Evolutionary conservation across 1,140 invertebrate genomes (phyloP).

Genomic region (Gryllus bimaculatus): DNA sequence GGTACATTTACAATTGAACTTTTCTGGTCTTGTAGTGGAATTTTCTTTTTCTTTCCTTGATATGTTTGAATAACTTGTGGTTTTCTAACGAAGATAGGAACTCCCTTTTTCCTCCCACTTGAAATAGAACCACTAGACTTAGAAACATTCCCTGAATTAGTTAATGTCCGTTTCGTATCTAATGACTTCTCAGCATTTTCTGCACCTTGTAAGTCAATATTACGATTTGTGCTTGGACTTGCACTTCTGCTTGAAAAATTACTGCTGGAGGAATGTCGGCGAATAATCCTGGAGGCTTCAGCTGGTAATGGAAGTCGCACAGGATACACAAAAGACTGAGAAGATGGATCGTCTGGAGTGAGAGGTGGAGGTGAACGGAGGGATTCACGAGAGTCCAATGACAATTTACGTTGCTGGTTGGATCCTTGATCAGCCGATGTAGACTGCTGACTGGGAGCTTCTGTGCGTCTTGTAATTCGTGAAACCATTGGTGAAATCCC

Average conservation of each 20-base stretch:
- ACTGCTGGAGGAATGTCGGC: constrained; percentile 64
- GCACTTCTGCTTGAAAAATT: constrained; percentile 64
- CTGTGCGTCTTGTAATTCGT: constrained; percentile 34
- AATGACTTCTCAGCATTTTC: constrained; percentile 9
- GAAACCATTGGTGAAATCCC: constrained; percentile 46
- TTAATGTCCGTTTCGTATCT: neutral
- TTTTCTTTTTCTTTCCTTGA: constrained; percentile 14
- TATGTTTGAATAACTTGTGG: constrained; percentile 12
- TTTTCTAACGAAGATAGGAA: constrained; percentile 20
- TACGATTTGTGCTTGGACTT: constrained; percentile 28
- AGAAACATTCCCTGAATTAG: neutral
- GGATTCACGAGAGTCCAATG: constrained; percentile 13
- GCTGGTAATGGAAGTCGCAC: constrained; percentile 33
- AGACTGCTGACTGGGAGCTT: neutral
- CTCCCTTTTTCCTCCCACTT: constrained; percentile 14
- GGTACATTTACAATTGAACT: neutral
- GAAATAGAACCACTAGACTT: neutral
- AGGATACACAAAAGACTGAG: constrained; percentile 11
- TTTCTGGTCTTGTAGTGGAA: neutral
- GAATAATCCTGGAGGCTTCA: constrained; percentile 67
- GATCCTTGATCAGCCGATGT: neutral
- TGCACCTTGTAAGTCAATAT: constrained; percentile 5
- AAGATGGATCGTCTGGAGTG: constrained; percentile 12
- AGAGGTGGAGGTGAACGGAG: constrained; percentile 11
- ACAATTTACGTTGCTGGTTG: constrained; percentile 8